Conservation (phyloP, 2,113 vertebrate species). For the Stigmatopora nigra region DNA sequence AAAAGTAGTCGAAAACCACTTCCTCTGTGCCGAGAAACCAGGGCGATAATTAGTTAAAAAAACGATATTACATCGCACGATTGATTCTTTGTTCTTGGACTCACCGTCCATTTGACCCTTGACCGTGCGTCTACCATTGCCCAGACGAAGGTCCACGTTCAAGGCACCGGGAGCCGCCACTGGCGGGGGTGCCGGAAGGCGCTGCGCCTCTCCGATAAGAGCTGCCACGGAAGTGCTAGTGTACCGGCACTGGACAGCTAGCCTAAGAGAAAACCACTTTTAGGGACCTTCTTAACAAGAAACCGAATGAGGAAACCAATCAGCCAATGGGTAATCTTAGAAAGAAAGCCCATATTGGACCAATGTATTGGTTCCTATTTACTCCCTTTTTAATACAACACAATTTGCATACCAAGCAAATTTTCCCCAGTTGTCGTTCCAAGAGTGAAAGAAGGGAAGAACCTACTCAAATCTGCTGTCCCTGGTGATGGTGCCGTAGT, state of each 20-base stretch:
- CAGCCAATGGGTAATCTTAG: too few relatives aligned
- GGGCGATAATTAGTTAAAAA: not conserved
- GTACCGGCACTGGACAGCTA: slow-evolving; percentile 62
- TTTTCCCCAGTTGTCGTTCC: too few relatives aligned
- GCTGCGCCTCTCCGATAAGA: slow-evolving; percentile 39
- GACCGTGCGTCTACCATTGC: slow-evolving; percentile 34
- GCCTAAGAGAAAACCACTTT: slow-evolving; percentile 15
- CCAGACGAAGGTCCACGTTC: slow-evolving; percentile 57
- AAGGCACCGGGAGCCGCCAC: slow-evolving; percentile 52
- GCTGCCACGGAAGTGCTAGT: slow-evolving; percentile 31
- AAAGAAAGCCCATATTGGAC: too few relatives aligned
- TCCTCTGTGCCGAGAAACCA: slow-evolving; percentile 34
- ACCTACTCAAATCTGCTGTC: slow-evolving; percentile 57
- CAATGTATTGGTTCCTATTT: too few relatives aligned
- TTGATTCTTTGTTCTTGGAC: not conserved
- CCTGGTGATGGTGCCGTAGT: slow-evolving; percentile 55
- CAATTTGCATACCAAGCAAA: too few relatives aligned
- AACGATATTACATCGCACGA: too few relatives aligned
- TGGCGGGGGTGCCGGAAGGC: slow-evolving; percentile 23
- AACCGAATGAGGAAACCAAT: too few relatives aligned
- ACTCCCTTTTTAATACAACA: too few relatives aligned
- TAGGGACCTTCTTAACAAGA: too few relatives aligned
- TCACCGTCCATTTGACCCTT: slow-evolving; percentile 60
- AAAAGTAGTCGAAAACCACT: slow-evolving; percentile 48
- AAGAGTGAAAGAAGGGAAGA: not conserved